Evolutionary conservation across 2,797 vertebrate genomes (phyloP).

Genomic region (Microchirus variegatus): DNA sequence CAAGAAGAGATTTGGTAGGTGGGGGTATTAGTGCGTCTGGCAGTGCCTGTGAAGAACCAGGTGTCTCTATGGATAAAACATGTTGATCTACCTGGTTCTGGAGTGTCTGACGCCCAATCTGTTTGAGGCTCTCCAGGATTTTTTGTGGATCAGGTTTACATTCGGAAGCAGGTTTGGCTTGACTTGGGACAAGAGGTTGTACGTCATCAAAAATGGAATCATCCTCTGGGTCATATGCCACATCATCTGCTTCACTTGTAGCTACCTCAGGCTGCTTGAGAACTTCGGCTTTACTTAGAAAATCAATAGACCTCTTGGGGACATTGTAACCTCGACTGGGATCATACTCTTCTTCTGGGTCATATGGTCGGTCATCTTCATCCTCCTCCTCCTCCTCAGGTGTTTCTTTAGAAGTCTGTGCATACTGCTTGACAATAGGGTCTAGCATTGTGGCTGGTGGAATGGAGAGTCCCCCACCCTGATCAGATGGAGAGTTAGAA

Average conservation of each 20-base stretch:
- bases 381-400: slow-evolving; percentile 81
- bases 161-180: slow-evolving; percentile 63
- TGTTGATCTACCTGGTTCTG: slow-evolving; percentile 89
- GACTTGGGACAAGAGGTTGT: slow-evolving; percentile 81
- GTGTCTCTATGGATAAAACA: slow-evolving; percentile 76
- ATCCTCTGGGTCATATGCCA: slow-evolving; percentile 97
- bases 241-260: slow-evolving; percentile 84
- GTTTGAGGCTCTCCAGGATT: slow-evolving; percentile 88
- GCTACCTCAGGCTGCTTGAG: slow-evolving; percentile 67
- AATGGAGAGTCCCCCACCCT: slow-evolving; percentile 72
- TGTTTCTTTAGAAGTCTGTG: slow-evolving; percentile 87
- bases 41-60: slow-evolving; percentile 78
- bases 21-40: slow-evolving; percentile 86
- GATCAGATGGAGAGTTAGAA: slow-evolving; percentile 82
- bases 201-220: slow-evolving; percentile 96
- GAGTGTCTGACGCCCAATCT: slow-evolving; percentile 87
- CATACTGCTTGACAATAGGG: slow-evolving; percentile 93
- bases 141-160: slow-evolving; percentile 84
- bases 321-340: slow-evolving; percentile 83
- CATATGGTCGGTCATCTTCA: slow-evolving; percentile 95
- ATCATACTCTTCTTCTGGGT: slow-evolving; percentile 96
- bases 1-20: slow-evolving; percentile 82
- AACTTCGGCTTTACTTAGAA: slow-evolving; percentile 58
- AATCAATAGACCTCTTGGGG: slow-evolving; percentile 67
- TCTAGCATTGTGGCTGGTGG: slow-evolving; percentile 83